Evolutionary conservation across 2,888 invertebrate species (phyloP).

Genomic region (Sturmia bella): DNA sequence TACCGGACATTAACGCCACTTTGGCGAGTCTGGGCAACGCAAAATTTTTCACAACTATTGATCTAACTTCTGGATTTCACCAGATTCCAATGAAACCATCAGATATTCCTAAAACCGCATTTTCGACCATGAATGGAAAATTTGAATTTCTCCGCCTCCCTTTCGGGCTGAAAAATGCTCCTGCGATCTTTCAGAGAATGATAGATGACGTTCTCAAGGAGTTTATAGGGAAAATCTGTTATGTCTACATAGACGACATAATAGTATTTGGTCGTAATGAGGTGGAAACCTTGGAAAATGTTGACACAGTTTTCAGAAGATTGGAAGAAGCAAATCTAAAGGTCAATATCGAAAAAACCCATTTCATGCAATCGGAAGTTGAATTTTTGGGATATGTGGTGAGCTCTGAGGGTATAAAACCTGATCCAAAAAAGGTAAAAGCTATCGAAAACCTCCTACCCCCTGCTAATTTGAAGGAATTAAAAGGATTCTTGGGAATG

Average conservation of each 20-base stretch:
- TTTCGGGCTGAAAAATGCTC: constrained; percentile 61
- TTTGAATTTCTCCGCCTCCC: constrained; percentile 23
- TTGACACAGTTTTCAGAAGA: no score
- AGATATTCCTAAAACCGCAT: constrained; percentile 66
- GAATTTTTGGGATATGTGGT: constrained; percentile 63
- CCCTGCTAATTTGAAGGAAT: constrained; percentile 34
- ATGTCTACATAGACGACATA: constrained; percentile 40
- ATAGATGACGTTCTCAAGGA: constrained; percentile 68
- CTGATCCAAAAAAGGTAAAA: constrained; percentile 42
- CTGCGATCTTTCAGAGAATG: constrained; percentile 69
- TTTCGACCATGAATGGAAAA: no score
- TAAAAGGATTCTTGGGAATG: constrained; percentile 60
- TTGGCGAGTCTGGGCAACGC: constrained; percentile 66
- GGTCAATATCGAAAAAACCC: constrained; percentile 35
- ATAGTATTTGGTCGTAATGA: constrained; percentile 1
- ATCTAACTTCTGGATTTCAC: constrained; percentile 71
- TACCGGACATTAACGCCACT: constrained; percentile 67
- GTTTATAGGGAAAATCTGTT: constrained; percentile 57
- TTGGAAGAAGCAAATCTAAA: constrained; percentile 38
- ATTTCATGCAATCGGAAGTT: constrained; percentile 57
- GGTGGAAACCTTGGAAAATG: no score
- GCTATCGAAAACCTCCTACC: constrained; percentile 37
- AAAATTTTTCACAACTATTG: constrained; percentile 19
- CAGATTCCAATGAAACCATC: constrained; percentile 68
- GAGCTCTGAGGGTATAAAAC: constrained; percentile 54